These are phyloP conservation scores for Polietes domitor DNA, from an alignment of 2,888 invertebrate genomes.

Conservation along the genomic window DNA sequence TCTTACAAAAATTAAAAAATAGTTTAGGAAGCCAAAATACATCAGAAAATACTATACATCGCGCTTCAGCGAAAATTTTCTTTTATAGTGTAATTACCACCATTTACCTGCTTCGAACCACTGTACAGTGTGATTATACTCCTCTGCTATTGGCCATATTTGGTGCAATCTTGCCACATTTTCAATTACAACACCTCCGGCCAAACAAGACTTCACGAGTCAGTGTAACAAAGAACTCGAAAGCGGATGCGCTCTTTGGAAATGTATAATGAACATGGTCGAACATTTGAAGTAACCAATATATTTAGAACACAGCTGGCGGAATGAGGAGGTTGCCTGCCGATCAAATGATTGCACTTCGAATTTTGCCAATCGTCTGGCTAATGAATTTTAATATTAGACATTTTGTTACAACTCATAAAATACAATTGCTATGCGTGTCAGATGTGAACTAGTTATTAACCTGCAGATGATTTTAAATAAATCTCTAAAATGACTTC, in stretches of 20 bases:
- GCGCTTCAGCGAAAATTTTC: too few species aligned
- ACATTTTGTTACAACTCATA: background rate
- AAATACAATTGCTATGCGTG: background rate
- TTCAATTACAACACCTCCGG: background rate
- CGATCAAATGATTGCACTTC: background rate
- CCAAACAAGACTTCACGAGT: background rate
- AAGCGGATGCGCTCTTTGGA: background rate
- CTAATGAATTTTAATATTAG: conserved; percentile 2
- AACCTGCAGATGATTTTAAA: background rate
- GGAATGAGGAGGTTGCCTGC: background rate
- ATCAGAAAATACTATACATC: too few species aligned
- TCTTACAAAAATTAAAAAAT: too few species aligned
- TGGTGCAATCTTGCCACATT: background rate
- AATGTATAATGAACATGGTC: too few species aligned
- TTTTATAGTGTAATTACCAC: too few species aligned
- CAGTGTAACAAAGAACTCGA: background rate
- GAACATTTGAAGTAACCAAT: background rate
- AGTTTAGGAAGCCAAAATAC: too few species aligned
- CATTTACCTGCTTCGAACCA: too few species aligned
- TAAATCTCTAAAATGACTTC: too few species aligned
- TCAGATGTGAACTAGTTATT: background rate
- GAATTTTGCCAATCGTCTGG: background rate
- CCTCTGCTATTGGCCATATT: too few species aligned
- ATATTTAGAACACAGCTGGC: background rate
- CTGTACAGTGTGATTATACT: too few species aligned